Conservation (phyloP, 1,140 invertebrate species). For the Odontomachus brunneus region DNA sequence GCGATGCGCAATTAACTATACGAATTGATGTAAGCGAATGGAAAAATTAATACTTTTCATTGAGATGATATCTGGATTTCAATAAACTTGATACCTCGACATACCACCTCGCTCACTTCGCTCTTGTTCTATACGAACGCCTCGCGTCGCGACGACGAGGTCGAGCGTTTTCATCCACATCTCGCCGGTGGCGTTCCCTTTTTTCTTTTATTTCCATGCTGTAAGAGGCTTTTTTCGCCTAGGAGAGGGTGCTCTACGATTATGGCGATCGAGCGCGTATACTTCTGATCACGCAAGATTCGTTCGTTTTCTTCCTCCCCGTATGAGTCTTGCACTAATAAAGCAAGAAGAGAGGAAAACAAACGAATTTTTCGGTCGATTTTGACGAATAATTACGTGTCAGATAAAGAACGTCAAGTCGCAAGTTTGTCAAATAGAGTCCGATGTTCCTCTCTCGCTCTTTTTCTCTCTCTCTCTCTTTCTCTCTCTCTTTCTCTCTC, state of each 20-base stretch:
- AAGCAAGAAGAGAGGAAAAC: too few relatives aligned
- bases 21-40: constrained; percentile 82
- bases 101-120: too few relatives aligned
- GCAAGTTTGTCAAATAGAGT: too few relatives aligned
- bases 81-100: constrained; percentile 84
- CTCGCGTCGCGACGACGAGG: not conserved
- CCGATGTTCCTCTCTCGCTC: too few relatives aligned
- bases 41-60: constrained; percentile 81
- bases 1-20: constrained; percentile 81
- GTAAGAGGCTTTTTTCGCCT: too few relatives aligned
- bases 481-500: too few relatives aligned
- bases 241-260: not conserved
- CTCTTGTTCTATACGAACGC: too few relatives aligned
- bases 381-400: too few relatives aligned
- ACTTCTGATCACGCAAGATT: not conserved
- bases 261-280: not conserved
- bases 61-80: constrained; percentile 82
- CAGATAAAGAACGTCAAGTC: too few relatives aligned
- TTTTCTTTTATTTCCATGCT: not conserved
- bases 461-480: too few relatives aligned
- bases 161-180: not conserved
- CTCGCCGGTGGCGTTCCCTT: constrained; percentile 16
- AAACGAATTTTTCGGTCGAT: too few relatives aligned
- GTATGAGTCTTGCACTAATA: too few relatives aligned
- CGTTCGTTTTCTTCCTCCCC: not conserved